Conservation (phyloP, 1,140 invertebrate species). For the Drosophila baimaii region DNA sequence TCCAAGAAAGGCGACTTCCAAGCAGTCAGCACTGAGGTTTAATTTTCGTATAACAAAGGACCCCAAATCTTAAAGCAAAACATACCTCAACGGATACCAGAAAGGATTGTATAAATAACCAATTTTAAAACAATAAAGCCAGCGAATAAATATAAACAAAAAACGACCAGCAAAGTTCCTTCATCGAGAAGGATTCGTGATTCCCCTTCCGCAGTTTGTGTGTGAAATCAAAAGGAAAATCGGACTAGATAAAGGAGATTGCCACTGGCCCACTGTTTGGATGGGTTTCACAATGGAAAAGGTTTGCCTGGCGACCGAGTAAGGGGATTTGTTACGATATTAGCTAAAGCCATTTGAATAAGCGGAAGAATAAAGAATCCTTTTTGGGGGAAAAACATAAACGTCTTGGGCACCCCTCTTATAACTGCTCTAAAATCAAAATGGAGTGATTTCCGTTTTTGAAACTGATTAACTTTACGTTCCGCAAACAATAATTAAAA, state of each 20-base stretch:
- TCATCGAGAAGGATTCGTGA: neutral
- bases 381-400: conserved; percentile 17
- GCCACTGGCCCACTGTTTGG: conserved; percentile 1
- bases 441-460: neutral
- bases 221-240: conserved; percentile 39
- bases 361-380: conserved; percentile 52
- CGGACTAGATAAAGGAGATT: conserved; percentile 61
- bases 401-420: neutral
- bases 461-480: neutral
- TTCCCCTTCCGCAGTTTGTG: conserved; percentile 1
- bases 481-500: neutral
- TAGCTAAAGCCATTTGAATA: conserved; percentile 68
- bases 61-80: neutral
- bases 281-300: neutral
- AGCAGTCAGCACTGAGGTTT: neutral
- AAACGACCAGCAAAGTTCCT: conserved; percentile 53
- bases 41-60: neutral
- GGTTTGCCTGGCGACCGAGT: conserved; percentile 6
- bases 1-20: too few species aligned
- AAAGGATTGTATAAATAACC: conserved; percentile 6
- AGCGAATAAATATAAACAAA: conserved; percentile 40
- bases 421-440: neutral
- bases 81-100: neutral
- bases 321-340: conserved; percentile 65
- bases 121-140: conserved; percentile 61